Evolutionary conservation across 1,140 invertebrate genomes (phyloP), one percentile per base, ranked within the genome.

Genomic region (Delia radicum): DNA sequence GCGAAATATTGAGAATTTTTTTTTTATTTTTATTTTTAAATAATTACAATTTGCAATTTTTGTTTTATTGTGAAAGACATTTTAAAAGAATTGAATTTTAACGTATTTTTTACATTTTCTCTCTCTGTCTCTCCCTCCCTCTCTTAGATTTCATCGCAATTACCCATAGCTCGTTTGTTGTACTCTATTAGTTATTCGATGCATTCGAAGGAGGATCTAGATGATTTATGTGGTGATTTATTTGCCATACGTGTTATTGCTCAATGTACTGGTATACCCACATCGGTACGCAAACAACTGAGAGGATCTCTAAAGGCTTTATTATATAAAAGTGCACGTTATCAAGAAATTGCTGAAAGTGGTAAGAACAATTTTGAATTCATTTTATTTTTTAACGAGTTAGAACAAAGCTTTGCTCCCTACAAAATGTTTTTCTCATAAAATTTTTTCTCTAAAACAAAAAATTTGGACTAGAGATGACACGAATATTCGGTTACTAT

Each of bases 181-280:
- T 86, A 86, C 71, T 81, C 85, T 0, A 86, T 86, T 29, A 85
- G 86, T 31, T 84, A 85, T 65, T 81, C 81, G 6, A 82, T 86
- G 80, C 81, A 85, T 77, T 82, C 85, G 0, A 86, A 86, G 75
- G 85, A 86, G 48, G 84, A 86, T 74, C 80, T 85, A 2, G 83
- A 86, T 48, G 85, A 86, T 69, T 65, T 86, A 48, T 86, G 85
- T 69, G 83, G 85, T n/a, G 85, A 86, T 78, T 79, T 86, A 3
- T 85, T 85, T 78, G 84, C 85, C 28, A 85, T 86, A 61, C 79
- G 85, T 0, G 81, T 86, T 18, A 84, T 86, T 75, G 83, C 83
- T 46, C 82, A 86, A 65, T 79, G 81, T 2, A 85, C 84, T 18
- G 84, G 84, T 28, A 81, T 85, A 46, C 84, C 84, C 5, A 75